A percentile compares a stretch with the other conserved stretches of the same genome.
Evolutionary conservation across 2,113 vertebrate species (phyloP).

Genomic region (Myrmecophaga tridactyla): DNA sequence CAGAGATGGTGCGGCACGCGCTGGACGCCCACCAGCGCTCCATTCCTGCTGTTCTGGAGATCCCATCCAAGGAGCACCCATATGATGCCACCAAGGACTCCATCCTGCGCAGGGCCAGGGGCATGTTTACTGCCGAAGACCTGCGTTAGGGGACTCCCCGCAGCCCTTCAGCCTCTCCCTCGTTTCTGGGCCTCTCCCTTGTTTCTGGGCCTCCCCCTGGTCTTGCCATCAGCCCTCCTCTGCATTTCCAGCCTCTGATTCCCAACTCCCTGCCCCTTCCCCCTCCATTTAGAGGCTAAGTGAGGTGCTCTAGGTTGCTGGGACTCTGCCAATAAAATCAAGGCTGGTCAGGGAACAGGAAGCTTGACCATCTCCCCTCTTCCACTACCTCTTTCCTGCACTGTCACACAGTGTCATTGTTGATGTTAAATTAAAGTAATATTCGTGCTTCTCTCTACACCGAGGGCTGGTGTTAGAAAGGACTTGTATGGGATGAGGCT

Average conservation of each 20-base stretch:
- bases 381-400: slow-evolving; percentile 41
- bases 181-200: neutral
- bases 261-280: neutral
- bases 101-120: slow-evolving; percentile 93
- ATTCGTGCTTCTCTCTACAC: neutral
- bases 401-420: slow-evolving; percentile 37
- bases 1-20: slow-evolving; percentile 96
- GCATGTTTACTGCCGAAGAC: slow-evolving; percentile 95
- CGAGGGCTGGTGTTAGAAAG: neutral
- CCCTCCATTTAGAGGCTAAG: neutral
- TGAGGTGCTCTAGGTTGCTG: neutral
- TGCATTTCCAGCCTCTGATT: slow-evolving; percentile 23
- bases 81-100: slow-evolving; percentile 97
- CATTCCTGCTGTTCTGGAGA: slow-evolving; percentile 94
- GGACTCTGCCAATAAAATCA: slow-evolving; percentile 45
- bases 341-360: slow-evolving; percentile 38
- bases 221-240: neutral
- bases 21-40: slow-evolving; percentile 92
- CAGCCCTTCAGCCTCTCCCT: neutral
- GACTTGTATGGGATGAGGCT: neutral
- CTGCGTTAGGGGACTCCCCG: slow-evolving; percentile 84
- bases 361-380: neutral
- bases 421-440: slow-evolving; percentile 71
- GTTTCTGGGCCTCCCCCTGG: neutral
- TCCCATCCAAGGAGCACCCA: slow-evolving; percentile 96